A percentile compares a stretch with the other conserved stretches of the same genome.
These are phyloP conservation scores for Pseudococcus jackbeardsleyi DNA, from an alignment of 2,888 invertebrate species.

Conservation along the genomic window DNA sequence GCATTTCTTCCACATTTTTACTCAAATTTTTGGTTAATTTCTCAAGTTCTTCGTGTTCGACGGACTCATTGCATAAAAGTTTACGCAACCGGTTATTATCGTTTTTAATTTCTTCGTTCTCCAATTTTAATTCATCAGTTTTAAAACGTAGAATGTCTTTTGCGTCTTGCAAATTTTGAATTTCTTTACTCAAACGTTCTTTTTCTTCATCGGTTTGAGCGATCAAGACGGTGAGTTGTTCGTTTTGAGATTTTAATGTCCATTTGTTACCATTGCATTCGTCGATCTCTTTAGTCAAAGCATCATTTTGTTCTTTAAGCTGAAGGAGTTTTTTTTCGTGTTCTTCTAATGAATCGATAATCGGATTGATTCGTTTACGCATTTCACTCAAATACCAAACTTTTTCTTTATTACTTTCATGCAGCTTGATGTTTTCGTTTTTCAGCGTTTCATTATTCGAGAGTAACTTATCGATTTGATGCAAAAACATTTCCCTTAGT, in stretches of 20 bases:
- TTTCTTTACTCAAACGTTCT: neutral
- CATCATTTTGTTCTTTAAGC: slow-evolving; percentile 70
- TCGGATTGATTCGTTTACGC: slow-evolving; percentile 34
- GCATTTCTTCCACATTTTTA: neutral
- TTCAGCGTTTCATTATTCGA: slow-evolving; percentile 33
- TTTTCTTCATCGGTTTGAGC: slow-evolving; percentile 7
- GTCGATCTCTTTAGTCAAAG: slow-evolving; percentile 70
- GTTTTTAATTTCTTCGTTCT: slow-evolving; percentile 23
- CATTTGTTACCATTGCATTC: slow-evolving; percentile 69
- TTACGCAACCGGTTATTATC: slow-evolving; percentile 21
- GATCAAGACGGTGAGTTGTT: slow-evolving; percentile 12
- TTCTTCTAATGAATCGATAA: slow-evolving; percentile 24
- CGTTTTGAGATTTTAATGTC: neutral
- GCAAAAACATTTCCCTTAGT: slow-evolving; percentile 43
- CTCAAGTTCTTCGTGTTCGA: slow-evolving; percentile 24
- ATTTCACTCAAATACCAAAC: slow-evolving; percentile 46
- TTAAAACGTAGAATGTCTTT: neutral
- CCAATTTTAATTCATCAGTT: neutral
- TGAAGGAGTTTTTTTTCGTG: slow-evolving; percentile 67
- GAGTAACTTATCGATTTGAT: slow-evolving; percentile 41
- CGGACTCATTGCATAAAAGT: neutral
- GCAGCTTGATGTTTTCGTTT: slow-evolving; percentile 38
- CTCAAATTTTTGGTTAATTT: neutral
- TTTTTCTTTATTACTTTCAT: slow-evolving; percentile 52
- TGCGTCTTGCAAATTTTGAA: neutral